phyloP scores from a whole-genome alignment of 2,888 invertebrate genomes.

The Drosophila atroscutellata region DNA sequence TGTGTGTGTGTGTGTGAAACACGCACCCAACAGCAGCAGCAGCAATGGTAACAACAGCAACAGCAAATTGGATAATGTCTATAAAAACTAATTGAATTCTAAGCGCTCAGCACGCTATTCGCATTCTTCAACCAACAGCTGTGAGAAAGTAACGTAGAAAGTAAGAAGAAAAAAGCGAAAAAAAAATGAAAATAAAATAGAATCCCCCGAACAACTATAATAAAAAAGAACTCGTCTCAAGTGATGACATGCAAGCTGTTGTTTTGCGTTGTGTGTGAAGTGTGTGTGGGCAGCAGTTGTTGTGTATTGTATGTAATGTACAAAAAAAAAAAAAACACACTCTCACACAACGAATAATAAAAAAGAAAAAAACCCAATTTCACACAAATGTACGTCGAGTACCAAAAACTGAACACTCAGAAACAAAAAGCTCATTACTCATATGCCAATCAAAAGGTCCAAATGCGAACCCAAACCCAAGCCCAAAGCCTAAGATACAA shows the following conservation, averaged over 20 bases:
- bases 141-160: constrained; percentile 67
- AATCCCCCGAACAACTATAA: constrained; percentile 32
- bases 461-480: constrained; percentile 7
- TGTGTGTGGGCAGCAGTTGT: constrained; percentile 49
- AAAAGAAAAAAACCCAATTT: constrained; percentile 60
- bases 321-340: constrained; percentile 30
- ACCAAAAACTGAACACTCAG: constrained; percentile 30
- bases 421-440: constrained; percentile 81
- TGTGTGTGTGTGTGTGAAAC: constrained; percentile 43
- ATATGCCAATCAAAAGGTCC: constrained; percentile 74
- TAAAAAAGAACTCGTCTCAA: constrained; percentile 64
- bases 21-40: constrained; percentile 58
- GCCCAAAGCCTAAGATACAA: constrained; percentile 29
- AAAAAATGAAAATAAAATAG: constrained; percentile 40
- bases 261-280: constrained; percentile 34
- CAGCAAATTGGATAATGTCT: constrained; percentile 80
- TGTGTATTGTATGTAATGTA: constrained; percentile 33
- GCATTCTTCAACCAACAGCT: constrained; percentile 68
- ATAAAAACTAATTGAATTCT: constrained; percentile 81
- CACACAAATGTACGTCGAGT: constrained; percentile 61
- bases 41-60: constrained; percentile 35
- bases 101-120: constrained; percentile 77
- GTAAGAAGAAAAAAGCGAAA: constrained; percentile 48
- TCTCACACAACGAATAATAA: neutral
- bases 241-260: constrained; percentile 77